Evolutionary conservation across 2,113 vertebrate genomes (phyloP).

Genomic region (Trichomycterus rosablanca): DNA sequence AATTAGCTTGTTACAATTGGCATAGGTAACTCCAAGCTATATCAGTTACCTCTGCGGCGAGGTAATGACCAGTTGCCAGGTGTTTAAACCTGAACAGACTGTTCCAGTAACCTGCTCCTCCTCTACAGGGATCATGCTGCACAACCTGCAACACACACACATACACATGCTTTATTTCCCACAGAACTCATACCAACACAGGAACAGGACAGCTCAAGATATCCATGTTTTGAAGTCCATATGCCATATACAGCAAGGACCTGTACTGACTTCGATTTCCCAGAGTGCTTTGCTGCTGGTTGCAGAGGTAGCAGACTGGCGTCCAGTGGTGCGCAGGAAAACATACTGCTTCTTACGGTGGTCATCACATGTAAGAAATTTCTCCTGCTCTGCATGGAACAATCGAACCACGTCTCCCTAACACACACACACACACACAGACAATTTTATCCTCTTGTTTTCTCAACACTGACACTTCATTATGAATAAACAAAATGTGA

Average conservation of each 20-base stretch:
- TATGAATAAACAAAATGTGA: neutral
- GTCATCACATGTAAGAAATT: conserved; percentile 96
- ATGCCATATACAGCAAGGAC: neutral
- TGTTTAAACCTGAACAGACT: conserved; percentile 98
- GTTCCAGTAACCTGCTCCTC: conserved; percentile 96
- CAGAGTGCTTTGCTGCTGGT: conserved; percentile 97
- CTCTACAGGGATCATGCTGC: conserved; percentile 93
- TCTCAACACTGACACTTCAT: neutral
- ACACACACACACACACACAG: conserved; percentile 31
- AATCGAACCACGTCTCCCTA: conserved; percentile 94
- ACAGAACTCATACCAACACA: conserved; percentile 2
- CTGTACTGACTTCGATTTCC: conserved; percentile 86
- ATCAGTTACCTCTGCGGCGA: conserved; percentile 85
- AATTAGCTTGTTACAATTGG: neutral
- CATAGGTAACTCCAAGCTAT: neutral
- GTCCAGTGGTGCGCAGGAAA: conserved; percentile 90
- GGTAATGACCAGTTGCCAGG: conserved; percentile 92
- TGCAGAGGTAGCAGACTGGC: conserved; percentile 93
- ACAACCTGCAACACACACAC: conserved; percentile 66
- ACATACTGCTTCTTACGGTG: conserved; percentile 95
- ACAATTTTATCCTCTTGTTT: too few relatives aligned
- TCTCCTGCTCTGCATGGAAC: conserved; percentile 97
- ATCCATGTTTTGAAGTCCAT: neutral
- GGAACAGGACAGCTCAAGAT: neutral
- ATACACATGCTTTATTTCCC: conserved; percentile 19